phyloP scores from a whole-genome alignment of 2,797 vertebrate species.

The Rhabdomys pumilio region DNA sequence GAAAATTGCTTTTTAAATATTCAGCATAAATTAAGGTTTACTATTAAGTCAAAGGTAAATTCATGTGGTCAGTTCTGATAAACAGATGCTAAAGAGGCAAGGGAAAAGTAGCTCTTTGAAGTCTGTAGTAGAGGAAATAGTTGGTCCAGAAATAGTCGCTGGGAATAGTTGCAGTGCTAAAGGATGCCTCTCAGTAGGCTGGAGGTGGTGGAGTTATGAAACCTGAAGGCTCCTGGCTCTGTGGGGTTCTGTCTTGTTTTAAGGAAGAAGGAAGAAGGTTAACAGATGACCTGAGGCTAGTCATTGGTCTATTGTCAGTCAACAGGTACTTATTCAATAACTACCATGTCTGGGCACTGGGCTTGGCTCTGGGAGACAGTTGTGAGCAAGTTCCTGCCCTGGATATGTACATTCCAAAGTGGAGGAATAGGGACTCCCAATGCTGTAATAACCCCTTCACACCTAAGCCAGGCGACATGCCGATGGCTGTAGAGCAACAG shows the following conservation, averaged over 20 bases:
- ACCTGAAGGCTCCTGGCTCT: not conserved
- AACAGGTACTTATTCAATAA: not conserved
- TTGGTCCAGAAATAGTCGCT: not conserved
- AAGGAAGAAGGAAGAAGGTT: not conserved
- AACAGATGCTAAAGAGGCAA: not conserved
- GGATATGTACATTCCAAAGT: not conserved
- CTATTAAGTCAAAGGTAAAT: slow-evolving; percentile 4
- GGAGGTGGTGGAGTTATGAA: no score
- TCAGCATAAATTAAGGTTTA: not conserved
- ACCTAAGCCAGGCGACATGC: not conserved
- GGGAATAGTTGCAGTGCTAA: not conserved
- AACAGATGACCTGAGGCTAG: not conserved
- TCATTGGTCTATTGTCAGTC: not conserved
- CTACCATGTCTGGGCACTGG: not conserved
- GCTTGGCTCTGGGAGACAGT: not conserved
- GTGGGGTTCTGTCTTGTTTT: not conserved
- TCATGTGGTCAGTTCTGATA: not conserved
- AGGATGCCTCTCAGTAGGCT: not conserved
- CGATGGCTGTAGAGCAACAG: not conserved
- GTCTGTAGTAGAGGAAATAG: not conserved
- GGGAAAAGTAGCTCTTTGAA: not conserved
- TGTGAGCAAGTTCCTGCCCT: not conserved
- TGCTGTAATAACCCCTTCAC: not conserved
- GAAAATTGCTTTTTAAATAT: not conserved
- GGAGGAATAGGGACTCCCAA: not conserved